Percentiles rank a stretch among this genome's conserved stretches.
Evolutionary conservation across 2,797 vertebrate species (phyloP).

Genomic region (Tinamus major): DNA sequence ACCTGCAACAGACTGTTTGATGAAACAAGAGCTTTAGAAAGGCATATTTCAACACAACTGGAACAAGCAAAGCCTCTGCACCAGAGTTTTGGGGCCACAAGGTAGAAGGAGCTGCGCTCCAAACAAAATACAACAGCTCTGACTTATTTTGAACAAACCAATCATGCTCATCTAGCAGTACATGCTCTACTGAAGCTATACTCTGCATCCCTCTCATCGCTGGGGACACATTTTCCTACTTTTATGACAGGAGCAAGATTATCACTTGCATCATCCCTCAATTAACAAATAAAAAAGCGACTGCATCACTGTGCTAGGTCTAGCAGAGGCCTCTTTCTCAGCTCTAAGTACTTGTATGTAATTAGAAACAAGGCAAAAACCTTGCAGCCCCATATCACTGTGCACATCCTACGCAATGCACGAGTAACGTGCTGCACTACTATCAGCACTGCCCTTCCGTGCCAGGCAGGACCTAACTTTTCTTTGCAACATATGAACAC

Average conservation of each 20-base stretch:
- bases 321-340: constrained; percentile 16
- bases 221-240: background rate
- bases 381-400: fast-evolving
- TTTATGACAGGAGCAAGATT: constrained; percentile 3
- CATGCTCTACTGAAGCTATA: background rate
- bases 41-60: constrained; percentile 8
- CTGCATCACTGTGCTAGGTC: background rate
- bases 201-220: background rate
- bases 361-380: background rate
- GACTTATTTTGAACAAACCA: background rate
- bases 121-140: constrained; percentile 24
- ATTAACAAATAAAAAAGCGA: background rate
- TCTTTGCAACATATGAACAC: background rate
- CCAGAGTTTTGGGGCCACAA: background rate
- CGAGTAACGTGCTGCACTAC: background rate
- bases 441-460: background rate
- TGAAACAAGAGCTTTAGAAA: constrained; percentile 19
- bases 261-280: background rate
- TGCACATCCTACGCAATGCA: background rate
- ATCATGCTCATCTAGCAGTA: background rate
- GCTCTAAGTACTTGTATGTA: background rate
- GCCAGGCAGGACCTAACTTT: background rate
- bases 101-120: background rate
- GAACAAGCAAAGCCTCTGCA: constrained; percentile 1
- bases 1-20: constrained; percentile 30